These are phyloP conservation scores for Tridacna gigas DNA, from an alignment of 2,888 invertebrate genomes.

Conservation along the genomic window DNA sequence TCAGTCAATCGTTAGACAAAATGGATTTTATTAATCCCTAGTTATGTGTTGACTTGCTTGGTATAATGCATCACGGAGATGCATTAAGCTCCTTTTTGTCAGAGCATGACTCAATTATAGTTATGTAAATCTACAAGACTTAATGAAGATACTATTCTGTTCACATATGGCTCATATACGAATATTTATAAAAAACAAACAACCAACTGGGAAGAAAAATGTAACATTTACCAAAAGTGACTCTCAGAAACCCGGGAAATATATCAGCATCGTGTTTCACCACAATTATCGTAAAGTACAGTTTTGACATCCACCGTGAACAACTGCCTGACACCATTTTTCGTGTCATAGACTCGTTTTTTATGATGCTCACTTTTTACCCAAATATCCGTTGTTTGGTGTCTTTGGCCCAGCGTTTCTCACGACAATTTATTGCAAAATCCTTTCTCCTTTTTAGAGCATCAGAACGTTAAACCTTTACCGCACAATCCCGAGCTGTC, in stretches of 20 bases:
- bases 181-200: no score
- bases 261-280: slow-evolving; percentile 13
- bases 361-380: slow-evolving; percentile 17
- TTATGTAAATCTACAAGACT: no score
- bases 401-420: slow-evolving; percentile 37
- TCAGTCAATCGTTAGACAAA: no score
- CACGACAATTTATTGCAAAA: slow-evolving; percentile 51
- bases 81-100: no score
- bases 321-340: slow-evolving; percentile 22
- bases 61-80: no score
- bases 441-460: neutral
- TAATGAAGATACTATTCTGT: no score
- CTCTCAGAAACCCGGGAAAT: neutral
- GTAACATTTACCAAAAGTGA: no score
- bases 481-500: neutral
- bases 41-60: no score
- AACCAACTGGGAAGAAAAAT: no score
- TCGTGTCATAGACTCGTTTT: slow-evolving; percentile 13
- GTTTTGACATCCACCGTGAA: slow-evolving; percentile 12
- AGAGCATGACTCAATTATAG: no score
- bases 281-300: slow-evolving; percentile 7
- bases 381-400: slow-evolving; percentile 2
- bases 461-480: neutral
- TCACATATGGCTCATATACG: no score
- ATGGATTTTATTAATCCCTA: no score